Evolutionary conservation across 2,797 vertebrate species (phyloP), one percentile per base, ranked within the genome.

Genomic region (Octomys mimax): DNA sequence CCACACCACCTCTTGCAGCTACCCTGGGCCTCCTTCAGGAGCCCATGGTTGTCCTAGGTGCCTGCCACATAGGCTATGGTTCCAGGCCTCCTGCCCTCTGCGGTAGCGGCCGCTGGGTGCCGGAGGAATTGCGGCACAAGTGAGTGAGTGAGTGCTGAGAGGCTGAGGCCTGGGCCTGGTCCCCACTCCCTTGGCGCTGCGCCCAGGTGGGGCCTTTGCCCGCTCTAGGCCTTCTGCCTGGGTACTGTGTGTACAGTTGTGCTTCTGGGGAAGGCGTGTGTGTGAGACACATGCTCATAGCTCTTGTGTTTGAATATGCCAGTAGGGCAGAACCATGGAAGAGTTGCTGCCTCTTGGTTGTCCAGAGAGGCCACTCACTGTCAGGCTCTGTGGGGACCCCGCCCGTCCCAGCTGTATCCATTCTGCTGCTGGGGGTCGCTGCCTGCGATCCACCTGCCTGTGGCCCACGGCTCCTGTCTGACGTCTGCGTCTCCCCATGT

Each of bases 241-340:
- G 95, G 96, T 80, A 73, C 82, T 84, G 42, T 70, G 78, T 95
- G 96, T 97, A 97, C 92, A 95, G 61, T 93, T 83, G 94, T 93
- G 95, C 93, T 96, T 96, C 96, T 81, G 80, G 92, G 95, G 87
- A 95, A 86, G 84, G 95, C 75, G 71, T 68, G 57, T 87, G 85
- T 93, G 82, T 94, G 5, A 1, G n/a, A 26, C 19, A 21, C 79
- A 28, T 39, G 68, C 26, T 11, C 10, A 33, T 10, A 0, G 57
- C 42, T 61, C 54, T 54, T 57, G 13, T 96, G 81, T 91, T 59
- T 75, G 85, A 85, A 91, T 92, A 80, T 36, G 57, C 80, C 57
- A 66, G 87, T 87, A 86, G 64, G 83, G 95, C 81, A 80, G 49
- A 95, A 83, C 91, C 42, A 5, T 80, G 83, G 97, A 97, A 95